Evolutionary conservation across 2,797 vertebrate species (phyloP), one percentile per base, ranked within the genome.

Genomic region (Sparus aurata): DNA sequence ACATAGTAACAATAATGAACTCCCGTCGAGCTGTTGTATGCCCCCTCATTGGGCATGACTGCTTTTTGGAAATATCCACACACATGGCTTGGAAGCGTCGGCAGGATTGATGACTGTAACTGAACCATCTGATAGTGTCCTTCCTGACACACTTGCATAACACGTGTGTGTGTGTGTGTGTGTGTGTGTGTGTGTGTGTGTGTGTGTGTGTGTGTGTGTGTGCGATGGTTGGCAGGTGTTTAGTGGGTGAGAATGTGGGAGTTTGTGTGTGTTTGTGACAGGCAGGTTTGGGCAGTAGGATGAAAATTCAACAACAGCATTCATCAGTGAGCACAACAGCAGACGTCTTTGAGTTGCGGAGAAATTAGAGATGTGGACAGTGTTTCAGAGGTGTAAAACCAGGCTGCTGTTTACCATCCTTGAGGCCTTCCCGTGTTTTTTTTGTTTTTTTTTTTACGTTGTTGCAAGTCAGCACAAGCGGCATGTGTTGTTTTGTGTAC

Each of bases 111-210:
- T 77, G 80, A 73, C 63, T 70, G 64, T 70, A 84, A 55, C 73
- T 53, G 46, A 54, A 81, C 65, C 67, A 68, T 79, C 71, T 73
- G 65, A 80, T 55, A 71, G 22, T 62, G 64, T 84, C 54, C 64
- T 70, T 81, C 73, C 30, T 73, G 76, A 82, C 85, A 81, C 59
- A 59, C 77, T 84, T 84, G 34, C 78, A 76, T 82, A 84, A 80
- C 2, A 25, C 12, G 66, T 55, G 66, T 57, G 45, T 50, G 4
- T 57, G 54, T 57, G 45, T 55, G 75, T 57, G 69, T 45, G 66
- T 62, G 66, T 55, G 66, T 57, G 45, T 50, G 4, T 47, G n/a
- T 66, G 61, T 47, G 43, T 62, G 41, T 18, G 59, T n/a, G 50
- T 46, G 53, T 55, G n/a, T 62, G 61, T 57, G 43, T 38, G 1